Percentiles rank a stretch among this genome's conserved stretches.
phyloP scores from a whole-genome alignment of 2,113 vertebrate genomes.

The Ophiodon elongatus region DNA sequence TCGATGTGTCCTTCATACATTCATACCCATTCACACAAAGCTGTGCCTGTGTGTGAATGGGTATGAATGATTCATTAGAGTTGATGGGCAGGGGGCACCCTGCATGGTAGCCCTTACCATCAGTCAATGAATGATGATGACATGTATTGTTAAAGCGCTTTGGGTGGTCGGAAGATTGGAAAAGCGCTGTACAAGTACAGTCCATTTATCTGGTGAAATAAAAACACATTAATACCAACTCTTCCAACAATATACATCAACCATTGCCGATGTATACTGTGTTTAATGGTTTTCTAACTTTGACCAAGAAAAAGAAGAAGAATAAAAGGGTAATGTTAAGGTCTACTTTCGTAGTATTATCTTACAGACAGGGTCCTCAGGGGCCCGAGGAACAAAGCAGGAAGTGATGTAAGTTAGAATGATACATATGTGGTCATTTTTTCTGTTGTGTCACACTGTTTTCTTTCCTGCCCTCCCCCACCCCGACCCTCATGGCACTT shows the following conservation, averaged over 20 bases:
- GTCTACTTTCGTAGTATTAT: not conserved
- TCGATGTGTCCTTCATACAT: no score
- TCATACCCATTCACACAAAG: no score
- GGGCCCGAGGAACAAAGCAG: not conserved
- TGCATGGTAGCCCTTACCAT: no score
- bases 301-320: not conserved
- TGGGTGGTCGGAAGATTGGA: no score
- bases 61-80: no score
- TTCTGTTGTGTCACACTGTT: conserved; percentile 34
- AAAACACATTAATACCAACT: conserved; percentile 51
- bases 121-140: no score
- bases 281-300: not conserved
- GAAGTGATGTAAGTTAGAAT: conserved; percentile 41
- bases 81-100: no score
- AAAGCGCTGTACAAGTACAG: no score
- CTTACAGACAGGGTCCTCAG: not conserved
- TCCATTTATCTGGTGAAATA: not conserved
- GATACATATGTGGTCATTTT: conserved; percentile 37
- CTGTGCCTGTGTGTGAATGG: no score
- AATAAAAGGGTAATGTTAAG: not conserved
- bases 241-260: conserved; percentile 46
- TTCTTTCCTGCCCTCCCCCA: conserved; percentile 42
- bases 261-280: conserved; percentile 4
- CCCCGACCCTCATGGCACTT: conserved; percentile 3
- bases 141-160: no score